Evolutionary conservation across 2,888 invertebrate species (phyloP).

Genomic region (Thelaira solivaga): DNA sequence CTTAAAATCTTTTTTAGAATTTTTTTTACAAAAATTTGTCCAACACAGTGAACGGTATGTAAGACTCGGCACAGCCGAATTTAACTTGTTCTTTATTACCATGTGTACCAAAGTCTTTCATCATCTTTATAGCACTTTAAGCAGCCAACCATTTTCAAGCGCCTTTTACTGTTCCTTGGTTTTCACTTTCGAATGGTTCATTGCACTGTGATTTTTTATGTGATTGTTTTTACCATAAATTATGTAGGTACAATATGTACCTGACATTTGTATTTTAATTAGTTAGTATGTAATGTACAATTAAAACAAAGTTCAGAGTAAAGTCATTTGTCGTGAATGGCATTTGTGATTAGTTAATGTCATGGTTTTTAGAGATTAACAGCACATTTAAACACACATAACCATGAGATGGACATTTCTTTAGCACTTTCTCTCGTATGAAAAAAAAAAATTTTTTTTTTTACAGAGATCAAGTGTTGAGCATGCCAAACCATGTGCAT

Average conservation of each 20-base stretch:
- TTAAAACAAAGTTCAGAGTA: neutral
- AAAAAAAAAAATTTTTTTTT: conserved; percentile 62
- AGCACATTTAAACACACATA: conserved; percentile 57
- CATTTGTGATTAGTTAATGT: conserved; percentile 40
- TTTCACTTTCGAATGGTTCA: conserved; percentile 69
- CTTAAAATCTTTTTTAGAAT: too few relatives aligned
- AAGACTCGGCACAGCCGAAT: neutral
- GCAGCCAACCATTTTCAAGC: conserved; percentile 31
- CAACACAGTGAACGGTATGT: too few relatives aligned
- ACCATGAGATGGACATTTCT: conserved; percentile 48
- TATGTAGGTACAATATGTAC: too few relatives aligned
- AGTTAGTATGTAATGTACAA: neutral
- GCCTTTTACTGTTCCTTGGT: conserved; percentile 44
- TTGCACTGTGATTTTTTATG: conserved; percentile 73
- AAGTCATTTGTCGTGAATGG: conserved; percentile 36
- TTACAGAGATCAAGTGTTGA: conserved; percentile 13
- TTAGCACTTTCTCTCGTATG: conserved; percentile 20
- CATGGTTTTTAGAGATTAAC: conserved; percentile 39
- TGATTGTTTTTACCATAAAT: conserved; percentile 29
- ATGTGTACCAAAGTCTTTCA: conserved; percentile 20
- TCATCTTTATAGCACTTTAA: conserved; percentile 9
- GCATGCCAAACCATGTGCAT: conserved; percentile 64
- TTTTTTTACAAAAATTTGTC: too few relatives aligned
- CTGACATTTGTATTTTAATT: too few relatives aligned
- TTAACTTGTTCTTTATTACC: neutral